These are phyloP conservation scores for Herminia tarsipennalis DNA, from an alignment of 2,888 invertebrate genomes.

Conservation along the genomic window DNA sequence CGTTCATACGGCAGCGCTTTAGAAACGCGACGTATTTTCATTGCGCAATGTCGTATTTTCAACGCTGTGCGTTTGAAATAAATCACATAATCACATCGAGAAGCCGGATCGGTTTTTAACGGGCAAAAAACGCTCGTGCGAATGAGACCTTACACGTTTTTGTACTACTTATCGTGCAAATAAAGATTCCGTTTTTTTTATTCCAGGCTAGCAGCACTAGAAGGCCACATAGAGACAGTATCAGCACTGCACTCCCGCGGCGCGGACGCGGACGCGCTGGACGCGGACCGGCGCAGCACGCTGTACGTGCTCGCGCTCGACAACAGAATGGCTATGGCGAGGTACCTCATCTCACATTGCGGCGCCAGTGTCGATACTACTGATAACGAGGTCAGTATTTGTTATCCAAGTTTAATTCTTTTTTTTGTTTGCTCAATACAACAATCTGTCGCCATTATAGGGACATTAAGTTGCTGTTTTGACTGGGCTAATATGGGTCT, in stretches of 20 bases:
- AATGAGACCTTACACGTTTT: not conserved
- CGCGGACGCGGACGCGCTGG: slow-evolving; percentile 94
- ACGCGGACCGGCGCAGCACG: slow-evolving; percentile 96
- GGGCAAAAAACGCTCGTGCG: too few species aligned
- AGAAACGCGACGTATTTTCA: too few species aligned
- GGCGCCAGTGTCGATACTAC: slow-evolving; percentile 93
- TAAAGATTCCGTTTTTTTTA: not conserved
- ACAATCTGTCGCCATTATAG: too few species aligned
- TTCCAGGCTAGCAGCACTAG: slow-evolving; percentile 90
- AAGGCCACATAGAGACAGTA: slow-evolving; percentile 93
- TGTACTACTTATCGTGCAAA: not conserved
- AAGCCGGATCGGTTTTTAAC: too few species aligned
- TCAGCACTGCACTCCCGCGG: slow-evolving; percentile 89
- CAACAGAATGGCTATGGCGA: slow-evolving; percentile 93
- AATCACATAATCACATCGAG: too few species aligned
- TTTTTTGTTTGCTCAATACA: too few species aligned
- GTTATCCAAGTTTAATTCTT: too few species aligned
- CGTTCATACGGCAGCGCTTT: too few species aligned
- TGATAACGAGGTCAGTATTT: slow-evolving; percentile 93
- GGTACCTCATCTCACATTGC: slow-evolving; percentile 91
- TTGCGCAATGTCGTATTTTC: too few species aligned
- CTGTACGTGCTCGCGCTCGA: slow-evolving; percentile 96
- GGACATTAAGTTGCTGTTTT: too few species aligned
- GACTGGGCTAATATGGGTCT: too few species aligned
- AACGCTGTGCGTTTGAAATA: too few species aligned